These are phyloP conservation scores for Liodrosophila aerea DNA, from an alignment of 2,888 invertebrate genomes.

Conservation along the genomic window DNA sequence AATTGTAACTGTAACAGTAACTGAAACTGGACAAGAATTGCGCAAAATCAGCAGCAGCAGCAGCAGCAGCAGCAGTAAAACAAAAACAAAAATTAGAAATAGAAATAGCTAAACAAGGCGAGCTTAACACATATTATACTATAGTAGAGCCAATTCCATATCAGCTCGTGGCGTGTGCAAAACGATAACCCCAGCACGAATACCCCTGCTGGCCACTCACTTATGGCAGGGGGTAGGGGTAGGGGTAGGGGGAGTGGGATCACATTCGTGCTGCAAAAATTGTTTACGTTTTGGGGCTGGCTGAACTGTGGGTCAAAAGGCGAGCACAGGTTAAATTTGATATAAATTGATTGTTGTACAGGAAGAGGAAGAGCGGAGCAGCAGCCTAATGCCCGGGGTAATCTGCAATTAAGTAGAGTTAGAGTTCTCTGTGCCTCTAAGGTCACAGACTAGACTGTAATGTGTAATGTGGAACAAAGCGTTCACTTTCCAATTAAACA, in stretches of 20 bases:
- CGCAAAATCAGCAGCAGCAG: not conserved
- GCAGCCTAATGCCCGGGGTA: conserved; percentile 16
- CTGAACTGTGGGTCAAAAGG: conserved; percentile 63
- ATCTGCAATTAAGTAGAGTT: conserved; percentile 28
- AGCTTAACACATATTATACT: conserved; percentile 18
- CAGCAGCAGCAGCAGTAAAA: conserved; percentile 50
- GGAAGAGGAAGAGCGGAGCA: not conserved
- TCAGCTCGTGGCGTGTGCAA: conserved; percentile 20
- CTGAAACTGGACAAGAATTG: conserved; percentile 6
- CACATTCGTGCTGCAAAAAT: conserved; percentile 53
- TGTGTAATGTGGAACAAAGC: conserved; percentile 21
- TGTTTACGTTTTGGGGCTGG: conserved; percentile 58
- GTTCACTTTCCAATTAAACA: conserved; percentile 66
- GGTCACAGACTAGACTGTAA: conserved; percentile 3
- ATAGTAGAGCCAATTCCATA: conserved; percentile 22
- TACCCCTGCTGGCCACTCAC: conserved; percentile 34
- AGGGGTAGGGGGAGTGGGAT: no score
- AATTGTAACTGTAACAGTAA: conserved; percentile 20
- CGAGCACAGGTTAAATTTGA: conserved; percentile 64
- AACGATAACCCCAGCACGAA: conserved; percentile 18
- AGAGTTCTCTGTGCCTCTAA: conserved; percentile 14
- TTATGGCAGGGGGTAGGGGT: no score
- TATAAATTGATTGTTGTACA: conserved; percentile 69
- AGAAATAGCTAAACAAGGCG: conserved; percentile 57
- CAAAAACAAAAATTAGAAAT: conserved; percentile 48